Percentiles rank a stretch among this genome's conserved stretches.
These are phyloP conservation scores for Drosophila sturtevanti DNA, from an alignment of 1,140 invertebrate species.

Conservation along the genomic window DNA sequence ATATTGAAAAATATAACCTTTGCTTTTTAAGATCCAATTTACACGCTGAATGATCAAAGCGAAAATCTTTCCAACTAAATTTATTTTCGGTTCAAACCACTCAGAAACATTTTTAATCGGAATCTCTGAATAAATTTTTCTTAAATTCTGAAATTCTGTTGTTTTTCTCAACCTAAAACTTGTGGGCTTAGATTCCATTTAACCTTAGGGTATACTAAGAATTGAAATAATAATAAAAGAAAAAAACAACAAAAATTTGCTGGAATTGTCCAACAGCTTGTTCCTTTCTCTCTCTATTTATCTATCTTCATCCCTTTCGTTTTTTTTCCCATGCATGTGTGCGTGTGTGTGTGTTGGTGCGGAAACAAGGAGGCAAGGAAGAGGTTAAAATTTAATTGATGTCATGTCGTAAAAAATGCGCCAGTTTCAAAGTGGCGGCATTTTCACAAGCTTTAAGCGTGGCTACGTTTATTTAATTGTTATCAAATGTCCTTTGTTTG, in stretches of 20 bases:
- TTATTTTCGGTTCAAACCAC: no score
- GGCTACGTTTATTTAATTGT: conserved; percentile 59
- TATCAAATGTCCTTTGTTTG: conserved; percentile 62
- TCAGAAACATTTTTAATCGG: no score
- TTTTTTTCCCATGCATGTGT: conserved; percentile 16
- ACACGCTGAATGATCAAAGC: no score
- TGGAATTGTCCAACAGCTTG: conserved; percentile 41
- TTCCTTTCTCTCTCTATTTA: neutral
- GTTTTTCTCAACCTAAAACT: neutral
- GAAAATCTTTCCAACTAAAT: no score
- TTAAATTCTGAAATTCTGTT: neutral
- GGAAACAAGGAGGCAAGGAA: conserved; percentile 17
- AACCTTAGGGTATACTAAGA: neutral
- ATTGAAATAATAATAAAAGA: conserved; percentile 37
- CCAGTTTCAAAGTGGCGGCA: conserved; percentile 35
- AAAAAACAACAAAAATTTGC: no score
- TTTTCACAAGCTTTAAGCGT: conserved; percentile 40
- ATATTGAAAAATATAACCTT: no score
- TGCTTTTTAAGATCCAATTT: no score
- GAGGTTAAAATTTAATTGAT: conserved; percentile 76
- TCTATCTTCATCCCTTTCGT: neutral
- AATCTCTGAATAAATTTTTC: no score
- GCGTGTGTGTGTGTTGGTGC: conserved; percentile 10
- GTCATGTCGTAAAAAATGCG: conserved; percentile 70
- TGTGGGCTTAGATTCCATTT: neutral